These are phyloP conservation scores for Tragelaphus eurycerus DNA, from an alignment of 2,797 vertebrate species.

Conservation along the genomic window DNA sequence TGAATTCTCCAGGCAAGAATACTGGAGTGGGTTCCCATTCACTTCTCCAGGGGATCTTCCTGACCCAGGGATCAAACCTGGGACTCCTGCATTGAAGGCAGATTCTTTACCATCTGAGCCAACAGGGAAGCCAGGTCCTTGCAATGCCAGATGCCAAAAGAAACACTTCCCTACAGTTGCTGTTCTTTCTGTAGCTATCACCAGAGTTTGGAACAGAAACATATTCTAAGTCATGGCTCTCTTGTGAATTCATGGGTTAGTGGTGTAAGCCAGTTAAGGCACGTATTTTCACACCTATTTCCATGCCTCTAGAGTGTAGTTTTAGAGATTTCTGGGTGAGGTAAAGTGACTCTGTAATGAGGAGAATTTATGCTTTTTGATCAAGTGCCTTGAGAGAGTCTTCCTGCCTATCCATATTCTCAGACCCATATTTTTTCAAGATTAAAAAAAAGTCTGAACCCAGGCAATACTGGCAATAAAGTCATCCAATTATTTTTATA, in stretches of 20 bases:
- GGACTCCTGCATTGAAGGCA: not conserved
- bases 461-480: not conserved
- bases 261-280: not conserved
- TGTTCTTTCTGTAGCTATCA: not conserved
- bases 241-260: not conserved
- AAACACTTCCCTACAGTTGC: not conserved
- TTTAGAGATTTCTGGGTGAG: not conserved
- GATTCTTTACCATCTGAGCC: not conserved
- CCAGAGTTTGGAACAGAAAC: not conserved
- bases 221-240: not conserved
- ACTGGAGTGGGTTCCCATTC: not conserved
- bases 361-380: slow-evolving; percentile 20
- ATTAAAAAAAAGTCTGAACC: not conserved
- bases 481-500: not conserved
- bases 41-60: not conserved
- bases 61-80: not conserved
- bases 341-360: not conserved
- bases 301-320: not conserved
- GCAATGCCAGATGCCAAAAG: not conserved
- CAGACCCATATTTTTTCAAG: not conserved
- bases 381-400: not conserved
- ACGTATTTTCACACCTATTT: not conserved
- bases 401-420: not conserved
- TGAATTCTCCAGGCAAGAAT: not conserved
- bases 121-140: not conserved